Conservation (phyloP, 2,113 vertebrate species). For the Cyanoderma ruficeps region DNA sequence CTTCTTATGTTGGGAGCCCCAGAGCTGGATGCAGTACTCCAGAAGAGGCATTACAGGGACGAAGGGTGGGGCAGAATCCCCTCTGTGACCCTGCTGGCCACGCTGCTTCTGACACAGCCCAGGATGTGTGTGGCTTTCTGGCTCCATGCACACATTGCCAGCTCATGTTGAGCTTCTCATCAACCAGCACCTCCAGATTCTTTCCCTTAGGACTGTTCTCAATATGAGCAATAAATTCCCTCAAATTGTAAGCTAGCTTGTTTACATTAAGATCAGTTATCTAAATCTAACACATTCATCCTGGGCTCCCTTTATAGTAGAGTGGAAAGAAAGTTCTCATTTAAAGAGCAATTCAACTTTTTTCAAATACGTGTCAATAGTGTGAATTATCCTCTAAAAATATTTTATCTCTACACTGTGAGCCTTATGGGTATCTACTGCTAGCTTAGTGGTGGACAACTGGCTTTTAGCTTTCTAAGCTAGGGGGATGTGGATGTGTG, state of each 20-base stretch:
- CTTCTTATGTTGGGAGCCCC: background rate
- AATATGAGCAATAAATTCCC: background rate
- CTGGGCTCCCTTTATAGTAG: background rate
- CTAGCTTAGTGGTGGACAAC: background rate
- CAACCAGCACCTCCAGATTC: background rate
- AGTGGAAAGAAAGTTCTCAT: background rate
- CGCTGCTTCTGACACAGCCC: background rate
- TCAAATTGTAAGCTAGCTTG: background rate
- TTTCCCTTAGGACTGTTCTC: background rate
- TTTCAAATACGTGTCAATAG: background rate
- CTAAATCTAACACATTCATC: background rate
- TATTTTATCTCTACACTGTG: background rate
- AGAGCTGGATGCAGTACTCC: background rate
- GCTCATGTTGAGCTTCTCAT: background rate
- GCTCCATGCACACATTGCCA: rapidly evolving
- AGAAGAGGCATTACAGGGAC: background rate
- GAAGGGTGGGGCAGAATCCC: background rate
- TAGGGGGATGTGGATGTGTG: background rate
- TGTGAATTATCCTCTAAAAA: background rate
- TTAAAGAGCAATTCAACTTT: background rate
- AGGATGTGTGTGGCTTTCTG: background rate
- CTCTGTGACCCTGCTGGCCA: background rate
- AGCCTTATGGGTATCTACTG: background rate
- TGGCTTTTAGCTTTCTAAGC: background rate
- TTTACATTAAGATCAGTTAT: background rate